Conservation (phyloP, 2,113 vertebrate genomes). For the Catharus minimus region DNA sequence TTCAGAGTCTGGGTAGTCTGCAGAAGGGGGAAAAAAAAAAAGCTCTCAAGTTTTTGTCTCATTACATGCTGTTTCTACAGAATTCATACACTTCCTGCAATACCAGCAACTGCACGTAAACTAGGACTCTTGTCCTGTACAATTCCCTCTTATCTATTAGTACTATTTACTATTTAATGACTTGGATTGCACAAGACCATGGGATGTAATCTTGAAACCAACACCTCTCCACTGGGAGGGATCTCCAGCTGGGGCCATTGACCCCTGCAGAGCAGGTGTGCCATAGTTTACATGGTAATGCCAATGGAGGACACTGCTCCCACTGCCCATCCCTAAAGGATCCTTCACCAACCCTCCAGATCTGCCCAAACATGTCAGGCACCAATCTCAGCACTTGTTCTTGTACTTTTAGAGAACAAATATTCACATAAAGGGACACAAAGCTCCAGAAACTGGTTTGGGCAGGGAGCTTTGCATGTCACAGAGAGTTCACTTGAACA, state of each 20-base stretch:
- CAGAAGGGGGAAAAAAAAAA: not conserved
- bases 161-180: not conserved
- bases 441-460: conserved; percentile 37
- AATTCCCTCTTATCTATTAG: not conserved
- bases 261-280: not conserved
- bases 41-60: not conserved
- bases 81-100: not conserved
- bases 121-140: not conserved
- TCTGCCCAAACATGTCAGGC: conserved; percentile 34
- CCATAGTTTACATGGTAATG: not conserved
- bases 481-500: conserved; percentile 5
- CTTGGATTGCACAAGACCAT: not conserved
- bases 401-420: conserved; percentile 24
- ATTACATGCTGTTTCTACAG: not conserved
- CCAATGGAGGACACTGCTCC: not conserved
- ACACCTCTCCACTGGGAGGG: not conserved
- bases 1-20: conserved; percentile 41
- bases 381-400: conserved; percentile 29
- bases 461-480: conserved; percentile 30
- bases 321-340: conserved; percentile 28
- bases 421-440: conserved; percentile 8
- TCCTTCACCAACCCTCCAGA: not conserved
- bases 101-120: not conserved
- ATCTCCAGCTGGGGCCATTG: not conserved
- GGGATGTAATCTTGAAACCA: not conserved